Conservation (phyloP, 2,113 vertebrate genomes). For the Lycocorax pyrrhopterus region DNA sequence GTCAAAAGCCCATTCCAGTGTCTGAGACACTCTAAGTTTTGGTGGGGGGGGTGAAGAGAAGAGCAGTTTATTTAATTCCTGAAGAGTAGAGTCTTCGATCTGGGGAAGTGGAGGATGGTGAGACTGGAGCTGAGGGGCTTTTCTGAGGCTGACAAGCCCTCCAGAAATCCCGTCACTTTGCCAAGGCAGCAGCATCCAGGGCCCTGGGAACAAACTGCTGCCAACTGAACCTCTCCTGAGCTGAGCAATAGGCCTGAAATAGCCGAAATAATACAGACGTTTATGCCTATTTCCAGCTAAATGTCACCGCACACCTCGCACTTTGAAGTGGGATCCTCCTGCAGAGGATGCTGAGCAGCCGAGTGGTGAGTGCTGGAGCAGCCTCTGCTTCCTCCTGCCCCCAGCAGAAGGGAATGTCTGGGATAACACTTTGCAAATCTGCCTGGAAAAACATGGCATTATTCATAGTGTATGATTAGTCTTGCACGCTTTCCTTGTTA, state of each 20-base stretch:
- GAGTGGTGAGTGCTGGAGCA: not conserved
- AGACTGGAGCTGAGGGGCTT: not conserved
- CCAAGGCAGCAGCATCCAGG: not conserved
- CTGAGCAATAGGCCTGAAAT: not conserved
- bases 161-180: not conserved
- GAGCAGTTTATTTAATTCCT: constrained; percentile 7
- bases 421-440: not conserved
- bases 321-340: not conserved
- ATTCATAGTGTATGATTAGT: constrained; percentile 22
- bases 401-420: constrained; percentile 24
- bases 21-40: not conserved
- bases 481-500: constrained; percentile 54
- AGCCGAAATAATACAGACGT: rapidly evolving
- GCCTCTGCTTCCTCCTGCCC: not conserved
- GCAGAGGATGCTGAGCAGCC: not conserved
- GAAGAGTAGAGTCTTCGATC: not conserved
- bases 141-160: not conserved
- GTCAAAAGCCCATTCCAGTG: constrained; percentile 21
- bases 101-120: not conserved
- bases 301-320: rapidly evolving
- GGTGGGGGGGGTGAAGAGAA: not conserved
- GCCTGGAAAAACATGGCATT: constrained; percentile 3
- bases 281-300: not conserved
- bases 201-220: not conserved
- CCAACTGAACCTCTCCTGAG: not conserved